Conservation (phyloP, 2,797 vertebrate genomes). For the Oreortyx pictus region DNA sequence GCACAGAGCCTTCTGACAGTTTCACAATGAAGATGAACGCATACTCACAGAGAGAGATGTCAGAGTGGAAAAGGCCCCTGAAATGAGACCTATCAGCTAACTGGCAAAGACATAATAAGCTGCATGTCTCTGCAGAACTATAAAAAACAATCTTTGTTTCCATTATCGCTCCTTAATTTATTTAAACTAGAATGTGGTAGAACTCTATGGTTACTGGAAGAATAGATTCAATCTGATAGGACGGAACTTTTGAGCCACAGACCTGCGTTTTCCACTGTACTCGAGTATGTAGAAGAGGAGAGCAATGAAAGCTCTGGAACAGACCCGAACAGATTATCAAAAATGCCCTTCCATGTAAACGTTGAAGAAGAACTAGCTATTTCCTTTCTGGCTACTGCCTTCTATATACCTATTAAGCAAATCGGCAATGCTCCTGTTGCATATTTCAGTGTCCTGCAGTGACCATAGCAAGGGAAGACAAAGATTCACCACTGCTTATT, state of each 20-base stretch:
- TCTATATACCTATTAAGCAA: not conserved
- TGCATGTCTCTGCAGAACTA: not conserved
- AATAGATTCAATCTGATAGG: not conserved
- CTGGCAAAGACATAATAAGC: not conserved
- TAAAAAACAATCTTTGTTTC: not conserved
- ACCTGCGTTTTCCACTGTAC: not conserved
- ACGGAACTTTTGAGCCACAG: not conserved
- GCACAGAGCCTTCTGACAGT: not conserved
- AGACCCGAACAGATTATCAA: not conserved
- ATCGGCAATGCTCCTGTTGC: not conserved
- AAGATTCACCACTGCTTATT: not conserved
- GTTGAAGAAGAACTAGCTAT: not conserved
- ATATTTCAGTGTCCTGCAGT: not conserved
- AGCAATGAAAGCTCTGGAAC: not conserved
- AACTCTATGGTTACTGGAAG: not conserved
- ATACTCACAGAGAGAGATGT: not conserved
- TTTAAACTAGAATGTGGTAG: not conserved
- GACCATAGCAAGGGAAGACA: not conserved
- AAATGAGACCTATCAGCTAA: not conserved
- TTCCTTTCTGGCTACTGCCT: not conserved
- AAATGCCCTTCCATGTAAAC: not conserved
- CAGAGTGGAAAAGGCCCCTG: not conserved
- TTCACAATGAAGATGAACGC: not conserved
- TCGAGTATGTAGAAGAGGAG: not conserved
- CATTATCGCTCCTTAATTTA: not conserved